Evolutionary conservation across 2,113 vertebrate species (phyloP).

Genomic region (Malurus alboscapulatus): DNA sequence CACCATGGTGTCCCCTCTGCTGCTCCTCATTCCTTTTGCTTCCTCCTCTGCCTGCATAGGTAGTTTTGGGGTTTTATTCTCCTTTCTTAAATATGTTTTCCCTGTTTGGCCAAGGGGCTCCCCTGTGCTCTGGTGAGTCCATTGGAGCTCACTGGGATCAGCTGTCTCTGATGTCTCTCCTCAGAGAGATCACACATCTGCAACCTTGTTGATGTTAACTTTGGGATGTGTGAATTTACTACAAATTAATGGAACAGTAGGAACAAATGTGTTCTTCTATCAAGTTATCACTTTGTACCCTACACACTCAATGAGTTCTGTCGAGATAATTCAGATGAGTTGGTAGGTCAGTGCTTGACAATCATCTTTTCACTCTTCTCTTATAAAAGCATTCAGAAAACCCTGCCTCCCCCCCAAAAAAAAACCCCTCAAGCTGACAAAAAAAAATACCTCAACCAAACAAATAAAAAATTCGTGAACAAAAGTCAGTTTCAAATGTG

Average conservation of each 20-base stretch:
- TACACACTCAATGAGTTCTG: neutral
- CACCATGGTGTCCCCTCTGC: neutral
- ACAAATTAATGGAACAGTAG: neutral
- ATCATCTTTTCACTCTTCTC: neutral
- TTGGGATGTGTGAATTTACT: neutral
- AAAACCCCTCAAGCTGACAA: neutral
- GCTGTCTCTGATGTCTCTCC: neutral
- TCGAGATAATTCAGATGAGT: fast-evolving
- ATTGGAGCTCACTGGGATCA: fast-evolving
- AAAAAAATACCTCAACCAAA: fast-evolving
- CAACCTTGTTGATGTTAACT: neutral
- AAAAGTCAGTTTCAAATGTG: neutral
- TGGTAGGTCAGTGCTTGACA: neutral
- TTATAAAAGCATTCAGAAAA: neutral
- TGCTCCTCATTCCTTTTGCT: neutral
- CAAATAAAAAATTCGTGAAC: neutral
- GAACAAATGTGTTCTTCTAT: neutral
- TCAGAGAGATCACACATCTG: neutral
- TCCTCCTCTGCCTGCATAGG: neutral
- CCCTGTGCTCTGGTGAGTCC: neutral
- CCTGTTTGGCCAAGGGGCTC: neutral
- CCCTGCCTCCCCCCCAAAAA: fast-evolving
- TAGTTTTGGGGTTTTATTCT: neutral
- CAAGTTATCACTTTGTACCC: neutral
- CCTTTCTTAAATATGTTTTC: neutral